Percentiles rank a stretch among this genome's conserved stretches.
These are phyloP conservation scores for Andricus quercusramuli DNA, from an alignment of 2,888 invertebrate species.

Conservation along the genomic window DNA sequence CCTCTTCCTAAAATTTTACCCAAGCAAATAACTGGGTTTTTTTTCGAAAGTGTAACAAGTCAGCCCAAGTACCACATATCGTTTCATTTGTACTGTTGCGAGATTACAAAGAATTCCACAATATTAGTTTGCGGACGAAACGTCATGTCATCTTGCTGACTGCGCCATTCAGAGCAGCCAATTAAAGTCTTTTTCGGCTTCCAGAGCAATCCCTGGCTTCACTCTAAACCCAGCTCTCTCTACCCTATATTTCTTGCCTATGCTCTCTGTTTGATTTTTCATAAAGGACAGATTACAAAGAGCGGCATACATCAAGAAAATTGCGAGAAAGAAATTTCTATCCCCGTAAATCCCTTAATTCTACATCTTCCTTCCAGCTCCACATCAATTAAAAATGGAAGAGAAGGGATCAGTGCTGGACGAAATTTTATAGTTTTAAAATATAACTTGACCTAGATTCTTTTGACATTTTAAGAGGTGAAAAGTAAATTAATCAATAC, in stretches of 20 bases:
- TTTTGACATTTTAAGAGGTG: background rate
- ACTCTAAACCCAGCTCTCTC: background rate
- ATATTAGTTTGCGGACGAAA: constrained; percentile 40
- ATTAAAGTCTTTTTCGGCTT: constrained; percentile 39
- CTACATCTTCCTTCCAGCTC: constrained; percentile 42
- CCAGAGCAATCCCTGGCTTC: constrained; percentile 27
- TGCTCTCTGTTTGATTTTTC: constrained; percentile 56
- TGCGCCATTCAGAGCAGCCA: constrained; percentile 32
- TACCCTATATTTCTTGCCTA: constrained; percentile 53
- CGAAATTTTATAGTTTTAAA: background rate
- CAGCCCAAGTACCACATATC: background rate
- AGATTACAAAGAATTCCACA: background rate
- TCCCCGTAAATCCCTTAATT: constrained; percentile 49
- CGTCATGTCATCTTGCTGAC: constrained; percentile 32
- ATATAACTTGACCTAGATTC: background rate
- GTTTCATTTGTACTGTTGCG: background rate
- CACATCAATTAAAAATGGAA: constrained; percentile 35
- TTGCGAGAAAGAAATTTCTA: constrained; percentile 56
- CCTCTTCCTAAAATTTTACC: constrained; percentile 2
- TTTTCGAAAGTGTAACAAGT: background rate
- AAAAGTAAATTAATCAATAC: background rate
- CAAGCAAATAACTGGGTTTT: background rate
- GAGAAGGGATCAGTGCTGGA: too few species aligned
- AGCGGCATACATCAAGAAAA: constrained; percentile 62
- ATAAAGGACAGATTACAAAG: constrained; percentile 63